phyloP scores from a whole-genome alignment of 2,113 vertebrate species.

The Dendrocopos noguchii region DNA sequence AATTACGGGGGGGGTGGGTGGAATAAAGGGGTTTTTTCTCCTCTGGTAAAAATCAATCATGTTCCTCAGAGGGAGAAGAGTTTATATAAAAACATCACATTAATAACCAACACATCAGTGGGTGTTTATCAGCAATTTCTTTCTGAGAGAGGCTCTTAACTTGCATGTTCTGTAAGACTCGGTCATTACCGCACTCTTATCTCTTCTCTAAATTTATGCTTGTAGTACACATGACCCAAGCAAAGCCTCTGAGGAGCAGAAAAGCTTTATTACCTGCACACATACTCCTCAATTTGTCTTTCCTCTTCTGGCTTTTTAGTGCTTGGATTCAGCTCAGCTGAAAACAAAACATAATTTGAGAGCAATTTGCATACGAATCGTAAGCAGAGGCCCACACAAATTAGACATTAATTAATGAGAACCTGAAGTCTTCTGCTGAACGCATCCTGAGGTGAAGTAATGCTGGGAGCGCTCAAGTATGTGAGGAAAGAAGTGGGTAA shows the following conservation, averaged over 20 bases:
- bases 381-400: conserved; percentile 31
- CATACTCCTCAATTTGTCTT: not conserved
- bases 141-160: conserved; percentile 6
- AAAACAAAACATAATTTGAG: conserved; percentile 9
- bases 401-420: conserved; percentile 41
- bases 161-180: not conserved
- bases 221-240: not conserved
- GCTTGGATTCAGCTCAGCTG: not conserved
- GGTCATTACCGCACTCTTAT: not conserved
- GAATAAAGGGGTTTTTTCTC: not conserved
- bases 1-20: not conserved
- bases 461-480: not conserved
- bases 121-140: not conserved
- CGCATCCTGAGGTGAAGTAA: not conserved
- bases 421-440: not conserved
- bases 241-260: not conserved
- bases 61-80: not conserved
- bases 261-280: conserved; percentile 27
- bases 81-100: not conserved
- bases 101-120: not conserved
- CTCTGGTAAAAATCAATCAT: not conserved
- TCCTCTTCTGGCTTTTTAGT: not conserved
- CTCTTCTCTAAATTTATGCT: conserved; percentile 19
- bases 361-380: conserved; percentile 36
- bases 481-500: not conserved